phyloP scores from a whole-genome alignment of 1,140 invertebrate genomes.

The Babylonia areolata region DNA sequence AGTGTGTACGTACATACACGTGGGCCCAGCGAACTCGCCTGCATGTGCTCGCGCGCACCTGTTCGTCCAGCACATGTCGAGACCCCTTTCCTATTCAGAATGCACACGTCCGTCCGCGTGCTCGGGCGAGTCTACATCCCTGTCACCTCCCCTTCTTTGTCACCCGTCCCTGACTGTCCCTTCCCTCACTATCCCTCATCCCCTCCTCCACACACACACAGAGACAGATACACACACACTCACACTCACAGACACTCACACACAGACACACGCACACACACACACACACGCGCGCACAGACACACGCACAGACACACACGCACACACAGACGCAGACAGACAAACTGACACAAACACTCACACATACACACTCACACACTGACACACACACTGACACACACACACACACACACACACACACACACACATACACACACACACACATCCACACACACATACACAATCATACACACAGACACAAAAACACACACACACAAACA shows the following conservation, averaged over 20 bases:
- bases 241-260: neutral
- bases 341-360: neutral
- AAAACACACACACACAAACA: neutral
- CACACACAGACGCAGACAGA: neutral
- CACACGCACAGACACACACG: neutral
- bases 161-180: neutral
- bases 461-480: neutral
- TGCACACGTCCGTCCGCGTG: no score
- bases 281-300: neutral
- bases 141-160: no score
- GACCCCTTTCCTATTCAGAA: no score
- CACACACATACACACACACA: neutral
- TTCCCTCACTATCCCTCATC: neutral
- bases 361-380: neutral
- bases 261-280: neutral
- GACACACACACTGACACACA: neutral
- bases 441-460: neutral
- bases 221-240: neutral
- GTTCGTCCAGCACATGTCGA: no score
- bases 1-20: neutral
- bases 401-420: constrained; percentile 11
- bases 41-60: neutral
- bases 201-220: neutral
- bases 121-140: no score
- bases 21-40: no score